phyloP scores from a whole-genome alignment of 2,888 invertebrate genomes.

The Ptychoptera albimana region DNA sequence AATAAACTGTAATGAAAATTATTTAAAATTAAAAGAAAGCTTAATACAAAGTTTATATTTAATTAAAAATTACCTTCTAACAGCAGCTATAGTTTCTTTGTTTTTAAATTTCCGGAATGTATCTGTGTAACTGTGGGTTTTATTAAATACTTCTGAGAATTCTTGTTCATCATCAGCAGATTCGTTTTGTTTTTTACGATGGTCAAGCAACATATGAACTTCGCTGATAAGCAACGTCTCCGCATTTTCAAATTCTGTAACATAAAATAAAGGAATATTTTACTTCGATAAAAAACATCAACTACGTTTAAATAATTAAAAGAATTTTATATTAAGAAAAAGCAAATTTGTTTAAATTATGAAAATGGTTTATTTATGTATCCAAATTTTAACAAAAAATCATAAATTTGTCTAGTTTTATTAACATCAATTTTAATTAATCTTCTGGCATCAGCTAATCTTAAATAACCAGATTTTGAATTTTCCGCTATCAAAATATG shows the following conservation, averaged over 20 bases:
- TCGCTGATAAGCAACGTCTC: constrained; percentile 94
- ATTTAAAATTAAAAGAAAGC: constrained; percentile 2
- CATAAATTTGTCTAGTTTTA: constrained; percentile 75
- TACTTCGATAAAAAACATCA: neutral
- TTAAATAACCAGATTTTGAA: constrained; percentile 53
- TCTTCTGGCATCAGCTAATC: constrained; percentile 64
- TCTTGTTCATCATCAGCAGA: constrained; percentile 97
- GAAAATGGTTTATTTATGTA: constrained; percentile 44
- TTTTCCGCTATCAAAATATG: constrained; percentile 57
- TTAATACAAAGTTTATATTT: neutral
- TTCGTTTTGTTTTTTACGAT: constrained; percentile 94
- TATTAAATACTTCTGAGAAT: constrained; percentile 96
- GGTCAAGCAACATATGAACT: constrained; percentile 90
- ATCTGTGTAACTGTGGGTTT: constrained; percentile 90
- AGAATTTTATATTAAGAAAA: constrained; percentile 7
- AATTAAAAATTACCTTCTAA: constrained; percentile 53
- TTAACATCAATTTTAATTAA: constrained; percentile 88
- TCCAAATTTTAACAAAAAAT: constrained; percentile 55
- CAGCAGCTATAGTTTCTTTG: constrained; percentile 92
- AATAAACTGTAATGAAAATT: constrained; percentile 48
- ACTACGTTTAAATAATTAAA: neutral
- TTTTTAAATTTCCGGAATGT: constrained; percentile 96
- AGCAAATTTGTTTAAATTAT: constrained; percentile 3
- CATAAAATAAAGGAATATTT: constrained; percentile 9
- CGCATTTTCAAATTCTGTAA: constrained; percentile 89